Conservation (phyloP, 1,140 invertebrate species). For the Thaumatotibia leucotreta region DNA sequence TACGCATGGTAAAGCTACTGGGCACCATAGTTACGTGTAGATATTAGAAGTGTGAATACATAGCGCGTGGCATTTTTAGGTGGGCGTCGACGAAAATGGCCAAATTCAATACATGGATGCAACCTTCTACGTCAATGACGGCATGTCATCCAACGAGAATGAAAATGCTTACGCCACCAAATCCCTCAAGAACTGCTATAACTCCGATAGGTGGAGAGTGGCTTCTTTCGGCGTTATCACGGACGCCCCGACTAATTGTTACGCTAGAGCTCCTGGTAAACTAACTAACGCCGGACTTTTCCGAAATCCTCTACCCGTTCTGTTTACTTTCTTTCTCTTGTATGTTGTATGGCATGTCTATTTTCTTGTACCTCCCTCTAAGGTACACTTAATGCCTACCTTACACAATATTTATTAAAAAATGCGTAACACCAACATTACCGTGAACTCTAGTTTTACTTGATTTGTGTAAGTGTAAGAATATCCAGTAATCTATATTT, state of each 20-base stretch:
- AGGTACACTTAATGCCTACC: too few species aligned
- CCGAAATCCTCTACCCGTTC: too few species aligned
- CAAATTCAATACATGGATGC: constrained; percentile 79
- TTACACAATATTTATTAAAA: too few species aligned
- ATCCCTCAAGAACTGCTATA: constrained; percentile 77
- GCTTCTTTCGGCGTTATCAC: constrained; percentile 75
- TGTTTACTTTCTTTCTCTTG: too few species aligned
- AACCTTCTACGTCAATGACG: constrained; percentile 78
- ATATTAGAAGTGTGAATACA: too few species aligned
- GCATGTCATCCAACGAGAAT: constrained; percentile 76
- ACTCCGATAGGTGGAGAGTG: constrained; percentile 72
- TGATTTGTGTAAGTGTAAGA: background rate
- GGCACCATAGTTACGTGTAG: too few species aligned
- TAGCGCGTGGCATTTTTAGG: too few species aligned
- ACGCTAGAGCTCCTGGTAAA: constrained; percentile 43
- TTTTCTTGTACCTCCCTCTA: too few species aligned
- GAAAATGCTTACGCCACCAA: constrained; percentile 41
- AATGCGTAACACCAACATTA: too few species aligned
- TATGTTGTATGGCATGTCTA: too few species aligned
- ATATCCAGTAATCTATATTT: too few species aligned
- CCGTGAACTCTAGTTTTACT: background rate
- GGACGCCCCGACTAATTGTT: constrained; percentile 79
- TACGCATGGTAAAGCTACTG: too few species aligned
- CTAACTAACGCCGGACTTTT: background rate
- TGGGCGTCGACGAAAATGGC: constrained; percentile 79